These are phyloP conservation scores for Platyscapa corneri DNA, from an alignment of 1,140 invertebrate genomes.

Conservation along the genomic window DNA sequence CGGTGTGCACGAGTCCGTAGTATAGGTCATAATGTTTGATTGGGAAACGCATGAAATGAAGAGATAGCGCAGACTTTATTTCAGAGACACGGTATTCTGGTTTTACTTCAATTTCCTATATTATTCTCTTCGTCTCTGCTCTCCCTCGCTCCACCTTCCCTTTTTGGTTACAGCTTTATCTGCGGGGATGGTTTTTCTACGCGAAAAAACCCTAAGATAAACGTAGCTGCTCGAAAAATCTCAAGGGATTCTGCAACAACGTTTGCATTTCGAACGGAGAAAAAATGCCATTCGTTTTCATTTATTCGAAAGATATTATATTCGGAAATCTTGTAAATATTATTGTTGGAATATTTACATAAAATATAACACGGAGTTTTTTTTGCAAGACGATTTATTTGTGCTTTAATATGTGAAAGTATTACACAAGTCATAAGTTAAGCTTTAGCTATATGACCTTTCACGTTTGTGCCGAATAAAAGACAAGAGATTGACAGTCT, in stretches of 20 bases:
- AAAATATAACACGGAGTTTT: too few species aligned
- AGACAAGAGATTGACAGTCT: too few species aligned
- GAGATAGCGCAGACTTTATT: neutral
- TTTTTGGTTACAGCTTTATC: neutral
- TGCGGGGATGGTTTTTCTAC: neutral
- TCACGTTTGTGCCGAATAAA: too few species aligned
- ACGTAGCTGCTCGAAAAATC: neutral
- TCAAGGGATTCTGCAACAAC: neutral
- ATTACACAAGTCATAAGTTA: too few species aligned
- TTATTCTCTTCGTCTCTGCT: neutral
- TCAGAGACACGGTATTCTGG: neutral
- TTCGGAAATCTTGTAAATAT: too few species aligned
- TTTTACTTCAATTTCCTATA: constrained; percentile 13
- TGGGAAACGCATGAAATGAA: neutral
- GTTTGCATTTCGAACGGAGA: neutral
- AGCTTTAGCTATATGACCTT: too few species aligned
- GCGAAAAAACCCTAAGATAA: neutral
- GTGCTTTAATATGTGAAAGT: too few species aligned
- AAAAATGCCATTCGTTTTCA: neutral
- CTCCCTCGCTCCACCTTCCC: neutral
- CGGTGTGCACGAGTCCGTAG: too few species aligned
- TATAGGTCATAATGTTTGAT: neutral
- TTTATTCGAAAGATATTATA: neutral
- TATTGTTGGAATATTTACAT: too few species aligned
- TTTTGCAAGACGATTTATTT: too few species aligned